Base-by-base conservation (phyloP, 2,888 invertebrate genomes). In the Taenaris catops region DNA sequence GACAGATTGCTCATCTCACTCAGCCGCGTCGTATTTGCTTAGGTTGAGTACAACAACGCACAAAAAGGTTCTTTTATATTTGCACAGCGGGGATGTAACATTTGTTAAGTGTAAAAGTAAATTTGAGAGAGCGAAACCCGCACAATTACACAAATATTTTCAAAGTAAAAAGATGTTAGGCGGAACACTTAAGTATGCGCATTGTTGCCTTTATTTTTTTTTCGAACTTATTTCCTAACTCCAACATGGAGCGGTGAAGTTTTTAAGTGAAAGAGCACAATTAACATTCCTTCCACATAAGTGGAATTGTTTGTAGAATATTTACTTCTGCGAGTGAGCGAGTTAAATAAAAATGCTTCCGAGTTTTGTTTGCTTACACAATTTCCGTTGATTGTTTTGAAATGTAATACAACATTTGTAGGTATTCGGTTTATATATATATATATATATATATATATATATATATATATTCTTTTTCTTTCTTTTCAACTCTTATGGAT, bases 261-360 rank as follows among this genome's bases (percentile, higher is more conserved):
- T 44, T 46, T 42, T 35, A 48, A 41, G 41, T 34, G 44, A 48
- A 42, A 46, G 37, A 48, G 38, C 39, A 48, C 44, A 48, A 48
- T 46, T 48, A 48, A 48, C 46, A 48, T 48, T 51, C 47, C 41
- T 43, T 48, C 42, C 39, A 42, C 49, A 44, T 37, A 42, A 48
- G 47, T 44, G 41, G 39, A 42, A 46, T 36, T 48, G 48, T 44
- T 46, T 42, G 56, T 54, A 44, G 53, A 63, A 57, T 65, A 64
- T 73, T 73, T 71, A 68, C 64, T 71, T 67, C 68, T 58, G 55
- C 55, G 44, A 54, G 50, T 56, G 35, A 39, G 32, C 32, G 37
- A 38, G 27, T 25, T 25, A 34, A 34, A 41, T 27, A 36, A 26
- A 37, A 38, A 37, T 32, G 34, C 34, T 24, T 28, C 17, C 14